Conservation (phyloP, 2,888 invertebrate species). For the Epinotia demarniana region DNA sequence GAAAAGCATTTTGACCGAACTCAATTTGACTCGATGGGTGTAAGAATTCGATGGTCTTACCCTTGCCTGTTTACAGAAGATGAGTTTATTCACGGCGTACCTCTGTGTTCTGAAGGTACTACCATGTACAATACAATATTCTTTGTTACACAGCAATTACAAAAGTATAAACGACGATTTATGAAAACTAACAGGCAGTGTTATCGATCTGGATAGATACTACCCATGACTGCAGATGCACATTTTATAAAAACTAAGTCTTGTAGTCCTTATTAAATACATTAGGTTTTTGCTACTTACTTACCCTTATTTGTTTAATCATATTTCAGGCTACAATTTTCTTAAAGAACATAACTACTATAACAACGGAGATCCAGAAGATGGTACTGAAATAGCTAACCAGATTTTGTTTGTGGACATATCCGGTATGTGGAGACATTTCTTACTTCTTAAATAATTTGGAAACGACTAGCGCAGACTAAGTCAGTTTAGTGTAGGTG, state of each 20-base stretch:
- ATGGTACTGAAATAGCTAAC: not conserved
- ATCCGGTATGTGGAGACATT: not conserved
- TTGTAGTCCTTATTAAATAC: too few relatives aligned
- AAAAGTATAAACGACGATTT: too few relatives aligned
- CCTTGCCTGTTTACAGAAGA: constrained; percentile 44
- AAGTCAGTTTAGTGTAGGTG: too few relatives aligned
- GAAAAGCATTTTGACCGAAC: constrained; percentile 47
- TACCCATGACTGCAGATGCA: too few relatives aligned
- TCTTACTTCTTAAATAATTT: not conserved
- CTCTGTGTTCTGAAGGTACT: constrained; percentile 18
- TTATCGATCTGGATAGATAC: too few relatives aligned
- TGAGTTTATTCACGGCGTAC: constrained; percentile 40
- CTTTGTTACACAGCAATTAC: too few relatives aligned
- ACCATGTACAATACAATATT: too few relatives aligned
- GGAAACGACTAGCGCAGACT: too few relatives aligned
- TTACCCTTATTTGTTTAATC: not conserved
- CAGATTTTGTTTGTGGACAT: not conserved
- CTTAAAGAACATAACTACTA: constrained; percentile 7
- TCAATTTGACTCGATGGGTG: constrained; percentile 44
- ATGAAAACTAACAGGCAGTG: too few relatives aligned
- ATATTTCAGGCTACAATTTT: not conserved
- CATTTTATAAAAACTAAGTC: too few relatives aligned
- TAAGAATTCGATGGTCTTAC: constrained; percentile 42
- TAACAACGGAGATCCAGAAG: not conserved
- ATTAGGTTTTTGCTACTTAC: too few relatives aligned